A percentile compares a stretch with the other conserved stretches of the same genome.
Evolutionary conservation across 1,140 invertebrate genomes (phyloP).

Genomic region (Cotesia typhae): DNA sequence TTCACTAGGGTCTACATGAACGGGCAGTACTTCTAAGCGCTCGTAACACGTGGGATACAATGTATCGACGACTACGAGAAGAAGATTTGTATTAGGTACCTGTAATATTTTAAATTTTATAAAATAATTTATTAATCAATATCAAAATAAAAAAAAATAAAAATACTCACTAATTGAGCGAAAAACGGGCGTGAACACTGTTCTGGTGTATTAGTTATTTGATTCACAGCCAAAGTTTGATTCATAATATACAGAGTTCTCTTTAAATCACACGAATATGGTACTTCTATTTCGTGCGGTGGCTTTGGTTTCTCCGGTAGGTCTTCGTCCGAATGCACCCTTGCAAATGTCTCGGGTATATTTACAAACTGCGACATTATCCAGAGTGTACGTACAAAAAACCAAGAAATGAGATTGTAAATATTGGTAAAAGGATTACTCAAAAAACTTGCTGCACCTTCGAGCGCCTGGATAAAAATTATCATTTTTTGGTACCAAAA

Average conservation of each 20-base stretch:
- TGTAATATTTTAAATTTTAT: constrained; percentile 52
- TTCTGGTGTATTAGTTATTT: constrained; percentile 47
- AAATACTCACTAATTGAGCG: constrained; percentile 53
- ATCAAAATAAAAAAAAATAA: neutral
- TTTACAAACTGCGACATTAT: constrained; percentile 51
- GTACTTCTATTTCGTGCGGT: constrained; percentile 53
- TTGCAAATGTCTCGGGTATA: constrained; percentile 51
- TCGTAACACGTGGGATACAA: constrained; percentile 57
- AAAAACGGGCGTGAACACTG: constrained; percentile 57
- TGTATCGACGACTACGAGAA: constrained; percentile 79
- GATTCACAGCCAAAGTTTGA: constrained; percentile 61
- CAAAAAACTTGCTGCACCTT: constrained; percentile 47
- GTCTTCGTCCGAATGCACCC: constrained; percentile 53
- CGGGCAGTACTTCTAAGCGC: constrained; percentile 51
- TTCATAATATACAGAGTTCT: constrained; percentile 75
- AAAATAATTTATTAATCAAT: neutral
- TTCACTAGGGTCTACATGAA: constrained; percentile 58
- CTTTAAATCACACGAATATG: constrained; percentile 72
- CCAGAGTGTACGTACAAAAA: constrained; percentile 51
- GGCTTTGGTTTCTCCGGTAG: constrained; percentile 56
- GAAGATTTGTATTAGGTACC: constrained; percentile 81
- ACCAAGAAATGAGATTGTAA: constrained; percentile 52
- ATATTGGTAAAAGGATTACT: constrained; percentile 52
- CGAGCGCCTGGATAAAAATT: constrained; percentile 43
- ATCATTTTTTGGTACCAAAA: neutral